phyloP scores from a whole-genome alignment of 2,797 vertebrate species.

The Micrastur ruficollis region DNA sequence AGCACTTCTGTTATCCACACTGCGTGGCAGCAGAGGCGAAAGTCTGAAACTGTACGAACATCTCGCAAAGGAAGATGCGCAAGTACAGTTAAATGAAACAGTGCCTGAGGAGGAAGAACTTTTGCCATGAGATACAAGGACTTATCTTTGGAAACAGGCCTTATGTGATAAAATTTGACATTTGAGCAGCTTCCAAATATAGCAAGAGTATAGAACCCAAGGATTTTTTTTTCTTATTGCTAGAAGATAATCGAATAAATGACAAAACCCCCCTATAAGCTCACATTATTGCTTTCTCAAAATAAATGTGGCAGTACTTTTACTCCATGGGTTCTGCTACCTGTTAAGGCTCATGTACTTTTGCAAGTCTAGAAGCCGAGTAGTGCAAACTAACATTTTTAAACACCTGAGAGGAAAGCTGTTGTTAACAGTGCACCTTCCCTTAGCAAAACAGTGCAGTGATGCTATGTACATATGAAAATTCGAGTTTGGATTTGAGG shows the following conservation, averaged over 20 bases:
- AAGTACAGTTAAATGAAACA: conserved; percentile 65
- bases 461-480: too few relatives aligned
- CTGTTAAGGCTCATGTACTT: neutral
- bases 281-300: neutral
- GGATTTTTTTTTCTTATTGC: neutral
- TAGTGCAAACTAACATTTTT: neutral
- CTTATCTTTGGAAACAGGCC: neutral
- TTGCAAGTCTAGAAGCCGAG: neutral
- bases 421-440: neutral
- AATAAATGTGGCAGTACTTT: neutral
- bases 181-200: neutral
- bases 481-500: too few relatives aligned
- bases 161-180: neutral
- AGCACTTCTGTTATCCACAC: neutral
- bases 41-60: conserved; percentile 74
- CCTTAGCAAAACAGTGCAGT: neutral
- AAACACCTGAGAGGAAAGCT: neutral
- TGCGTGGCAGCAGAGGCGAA: conserved; percentile 82
- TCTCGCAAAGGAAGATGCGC: conserved; percentile 83
- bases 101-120: neutral
- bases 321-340: neutral
- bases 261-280: neutral
- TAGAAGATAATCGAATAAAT: neutral
- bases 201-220: neutral
- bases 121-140: neutral